Evolutionary conservation across 1,140 invertebrate genomes (phyloP), one percentile per base, ranked within the genome.

Genomic region (Bacillus rossius): DNA sequence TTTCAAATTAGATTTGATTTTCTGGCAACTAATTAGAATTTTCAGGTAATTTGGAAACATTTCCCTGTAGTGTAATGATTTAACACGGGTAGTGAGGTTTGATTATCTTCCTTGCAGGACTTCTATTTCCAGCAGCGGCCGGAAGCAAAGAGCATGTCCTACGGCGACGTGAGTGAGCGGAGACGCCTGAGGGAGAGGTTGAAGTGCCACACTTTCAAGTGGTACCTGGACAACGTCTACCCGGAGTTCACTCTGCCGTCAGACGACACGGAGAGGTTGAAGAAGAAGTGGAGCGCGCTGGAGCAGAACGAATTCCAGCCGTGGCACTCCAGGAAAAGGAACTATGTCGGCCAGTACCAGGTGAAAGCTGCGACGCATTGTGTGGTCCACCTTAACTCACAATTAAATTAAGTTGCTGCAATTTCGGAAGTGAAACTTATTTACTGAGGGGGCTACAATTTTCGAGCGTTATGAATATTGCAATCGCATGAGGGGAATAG

Each of bases 181-280:
- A 55, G 86, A 3, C 73, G 79, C 45, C 72, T 96, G 8, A 75
- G 92, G 2, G 75, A 88, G 57, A 72, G 75, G 22, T 73, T 96
- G 1, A 76, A 88, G 3, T 98, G 96, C 72, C 86, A 92, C 59
- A 81, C 84, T 54, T 99, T 99, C 71, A 79, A 87, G 34, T 99
- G 96, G 96, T 99, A 97, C 69, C 75, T 99, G 60, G 84, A 96
- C 47, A 90, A 89, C 69, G 81, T 99, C 4, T 96, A 96, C 72
- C 93, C 92, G 0, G 89, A 94, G 71, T 67, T 94, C 48, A 78
- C 81, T 38, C 66, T 85, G 14, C 85, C 86, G 0, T 81, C 81
- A 17, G 83, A 89, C 55, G 77, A 75, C 38, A 69, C 76, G 34
- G 70, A 70, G 10, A 74, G 72, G 17, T 70, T 81, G 2, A 85